Evolutionary conservation across 2,888 invertebrate species (phyloP), one percentile per base, ranked within the genome.

Genomic region (Erpobdella octoculata): DNA sequence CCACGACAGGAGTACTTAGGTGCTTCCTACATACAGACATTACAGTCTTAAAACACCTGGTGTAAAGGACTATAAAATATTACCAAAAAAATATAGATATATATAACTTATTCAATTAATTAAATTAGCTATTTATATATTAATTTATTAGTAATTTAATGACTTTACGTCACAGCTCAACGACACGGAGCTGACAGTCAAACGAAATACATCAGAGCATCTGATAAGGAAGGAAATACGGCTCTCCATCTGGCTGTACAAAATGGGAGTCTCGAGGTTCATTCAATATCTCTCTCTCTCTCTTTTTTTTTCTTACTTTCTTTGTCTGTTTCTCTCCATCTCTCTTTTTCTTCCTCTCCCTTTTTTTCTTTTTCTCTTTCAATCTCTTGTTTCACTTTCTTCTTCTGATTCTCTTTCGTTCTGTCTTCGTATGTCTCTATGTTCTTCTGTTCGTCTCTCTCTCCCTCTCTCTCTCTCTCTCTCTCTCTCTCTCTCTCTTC

Each of bases 151-250:
- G 46, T 41, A 15, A n/a, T 12, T 41, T 41, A n/a, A 9, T 48
- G 3, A 25, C 4, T 48, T 48, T 25, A 48, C 59, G 38, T 21
- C 53, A 21, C 73, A 76, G 74, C 74, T 18, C 65, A 53, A 28
- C 70, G 74, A 25, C 74, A 76, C 28, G 74, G 74, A 2, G 37
- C 61, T 18, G 36, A 66, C 1, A 41, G 58, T n/a, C 64, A 68
- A 31, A 25, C 61, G 21, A 15, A 38, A 4, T 75, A 75, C 62
- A 73, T 77, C 9, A 59, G 71, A 37, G 71, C 72, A 0, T 25
- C 31, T 8, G 76, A 77, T 73, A 76, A 75, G 53, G 77, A 77
- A 48, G 77, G 77, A 12, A 76, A 73, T 72, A 76, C 75, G n/a
- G 75, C 75, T 0, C 73, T 77, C 8, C 76, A 76, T 66, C 35